Evolutionary conservation across 2,113 vertebrate species (phyloP).

Genomic region (Pithys albifrons): DNA sequence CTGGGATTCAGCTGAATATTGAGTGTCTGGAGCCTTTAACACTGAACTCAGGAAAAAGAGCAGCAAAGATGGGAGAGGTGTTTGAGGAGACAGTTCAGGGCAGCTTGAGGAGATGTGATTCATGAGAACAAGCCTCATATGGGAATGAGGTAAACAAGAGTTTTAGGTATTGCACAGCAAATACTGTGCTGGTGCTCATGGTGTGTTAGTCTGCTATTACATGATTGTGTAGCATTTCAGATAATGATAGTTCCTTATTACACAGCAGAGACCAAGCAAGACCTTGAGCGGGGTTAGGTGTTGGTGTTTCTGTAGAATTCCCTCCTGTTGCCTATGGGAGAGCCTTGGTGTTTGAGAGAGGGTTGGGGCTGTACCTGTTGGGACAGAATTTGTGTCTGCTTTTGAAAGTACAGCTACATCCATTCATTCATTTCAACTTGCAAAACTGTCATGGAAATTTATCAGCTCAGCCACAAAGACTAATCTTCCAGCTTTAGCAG

Average conservation of each 20-base stretch:
- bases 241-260: not conserved
- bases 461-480: constrained; percentile 40
- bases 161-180: not conserved
- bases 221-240: not conserved
- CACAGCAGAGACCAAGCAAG: not conserved
- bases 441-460: constrained; percentile 28
- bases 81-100: not conserved
- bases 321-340: not conserved
- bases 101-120: not conserved
- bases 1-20: not conserved
- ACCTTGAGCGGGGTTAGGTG: not conserved
- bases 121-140: not conserved
- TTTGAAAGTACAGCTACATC: not conserved
- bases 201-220: not conserved
- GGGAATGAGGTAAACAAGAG: not conserved
- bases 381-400: not conserved
- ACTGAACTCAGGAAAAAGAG: not conserved
- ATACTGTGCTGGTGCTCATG: not conserved
- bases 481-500: constrained; percentile 56
- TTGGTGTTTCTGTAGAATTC: not conserved
- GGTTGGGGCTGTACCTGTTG: not conserved
- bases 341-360: not conserved
- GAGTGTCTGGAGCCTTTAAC: not conserved
- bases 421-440: constrained; percentile 1
- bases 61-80: not conserved